These are phyloP conservation scores for Dusona sp. DNA, from an alignment of 2,888 invertebrate species.

Conservation along the genomic window DNA sequence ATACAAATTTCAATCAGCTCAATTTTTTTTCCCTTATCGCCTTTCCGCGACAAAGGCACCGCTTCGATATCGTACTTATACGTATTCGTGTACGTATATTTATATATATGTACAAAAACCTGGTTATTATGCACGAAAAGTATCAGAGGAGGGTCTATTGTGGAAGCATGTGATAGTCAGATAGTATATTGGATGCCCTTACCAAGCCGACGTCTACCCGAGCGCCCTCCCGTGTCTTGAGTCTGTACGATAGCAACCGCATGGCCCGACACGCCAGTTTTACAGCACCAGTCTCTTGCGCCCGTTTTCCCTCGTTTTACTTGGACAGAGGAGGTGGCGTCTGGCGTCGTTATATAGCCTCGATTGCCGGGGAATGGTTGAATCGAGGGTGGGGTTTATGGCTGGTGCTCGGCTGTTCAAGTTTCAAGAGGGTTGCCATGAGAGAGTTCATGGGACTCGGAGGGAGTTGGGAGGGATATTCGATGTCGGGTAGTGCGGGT, in stretches of 20 bases:
- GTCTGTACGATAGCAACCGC: slow-evolving; percentile 60
- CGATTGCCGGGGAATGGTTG: slow-evolving; percentile 35
- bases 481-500: slow-evolving; percentile 45
- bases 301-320: slow-evolving; percentile 46
- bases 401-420: slow-evolving; percentile 46
- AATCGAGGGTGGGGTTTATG: slow-evolving; percentile 43
- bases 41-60: not conserved
- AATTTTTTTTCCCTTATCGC: not conserved
- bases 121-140: slow-evolving; percentile 41
- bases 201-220: slow-evolving; percentile 28
- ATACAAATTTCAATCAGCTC: not conserved
- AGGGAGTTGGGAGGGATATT: slow-evolving; percentile 56
- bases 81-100: not conserved
- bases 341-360: slow-evolving; percentile 55
- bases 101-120: not conserved
- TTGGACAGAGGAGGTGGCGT: slow-evolving; percentile 59
- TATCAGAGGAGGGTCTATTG: slow-evolving; percentile 31
- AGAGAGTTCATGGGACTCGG: slow-evolving; percentile 41
- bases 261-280: slow-evolving; percentile 63
- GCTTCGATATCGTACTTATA: not conserved
- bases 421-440: slow-evolving; percentile 42
- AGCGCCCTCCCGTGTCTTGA: slow-evolving; percentile 44
- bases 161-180: slow-evolving; percentile 45
- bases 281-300: slow-evolving; percentile 59
- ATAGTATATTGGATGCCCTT: slow-evolving; percentile 61